Percentiles rank a stretch among this genome's conserved stretches.
These are phyloP conservation scores for Anas platyrhynchos DNA, from an alignment of 2,113 vertebrate genomes.

Conservation along the genomic window DNA sequence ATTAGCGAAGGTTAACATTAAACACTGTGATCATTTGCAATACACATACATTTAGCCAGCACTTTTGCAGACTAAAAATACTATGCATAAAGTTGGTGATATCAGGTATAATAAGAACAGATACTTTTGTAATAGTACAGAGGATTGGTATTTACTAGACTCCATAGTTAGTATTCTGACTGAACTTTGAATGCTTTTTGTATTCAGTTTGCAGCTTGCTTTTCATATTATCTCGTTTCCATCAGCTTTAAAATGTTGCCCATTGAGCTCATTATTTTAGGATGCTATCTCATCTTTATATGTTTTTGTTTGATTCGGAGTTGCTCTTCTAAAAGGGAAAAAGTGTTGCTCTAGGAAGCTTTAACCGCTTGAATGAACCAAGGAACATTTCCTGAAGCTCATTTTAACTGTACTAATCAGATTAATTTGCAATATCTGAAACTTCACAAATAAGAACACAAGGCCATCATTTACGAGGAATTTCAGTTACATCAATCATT, in stretches of 20 bases:
- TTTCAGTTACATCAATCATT: neutral
- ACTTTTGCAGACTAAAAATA: conserved; percentile 34
- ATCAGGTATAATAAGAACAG: neutral
- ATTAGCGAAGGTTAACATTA: neutral
- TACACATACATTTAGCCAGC: neutral
- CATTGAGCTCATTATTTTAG: neutral
- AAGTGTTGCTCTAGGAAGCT: neutral
- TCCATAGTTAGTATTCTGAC: neutral
- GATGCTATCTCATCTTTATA: neutral
- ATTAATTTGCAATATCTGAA: neutral
- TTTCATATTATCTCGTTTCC: neutral
- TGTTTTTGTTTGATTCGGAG: neutral
- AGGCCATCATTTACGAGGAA: neutral
- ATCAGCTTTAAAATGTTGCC: neutral
- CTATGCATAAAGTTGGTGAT: neutral
- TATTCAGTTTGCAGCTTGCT: neutral
- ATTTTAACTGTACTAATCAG: neutral
- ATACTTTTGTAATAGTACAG: neutral
- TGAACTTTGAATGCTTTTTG: neutral
- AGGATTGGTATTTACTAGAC: neutral
- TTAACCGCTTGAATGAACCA: neutral
- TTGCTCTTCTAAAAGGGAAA: neutral
- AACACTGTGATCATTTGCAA: conserved; percentile 34
- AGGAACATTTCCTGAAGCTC: neutral
- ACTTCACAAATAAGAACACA: neutral